Percentiles rank a stretch among this genome's conserved stretches.
phyloP scores from a whole-genome alignment of 64 coral and sea anemone species.

The Anthopleura sola region DNA sequence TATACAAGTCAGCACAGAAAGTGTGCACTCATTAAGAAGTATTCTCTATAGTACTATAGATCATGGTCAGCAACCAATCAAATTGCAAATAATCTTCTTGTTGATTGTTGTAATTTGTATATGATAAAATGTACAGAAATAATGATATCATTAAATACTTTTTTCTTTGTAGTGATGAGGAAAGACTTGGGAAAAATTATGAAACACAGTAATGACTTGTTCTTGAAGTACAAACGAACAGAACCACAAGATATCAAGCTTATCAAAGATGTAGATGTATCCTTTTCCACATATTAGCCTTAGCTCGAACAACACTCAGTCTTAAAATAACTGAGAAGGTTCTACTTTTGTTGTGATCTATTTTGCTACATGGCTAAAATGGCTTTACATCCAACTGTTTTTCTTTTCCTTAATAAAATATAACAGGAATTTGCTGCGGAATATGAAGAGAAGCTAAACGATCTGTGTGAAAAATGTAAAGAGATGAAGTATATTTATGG shows the following conservation, averaged over 20 bases:
- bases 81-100: too few relatives aligned
- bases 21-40: too few relatives aligned
- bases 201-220: conserved; percentile 77
- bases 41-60: too few relatives aligned
- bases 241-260: conserved; percentile 73
- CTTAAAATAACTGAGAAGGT: too few relatives aligned
- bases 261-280: conserved; percentile 86
- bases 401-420: not conserved
- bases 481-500: conserved; percentile 89
- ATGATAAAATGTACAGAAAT: too few relatives aligned
- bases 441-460: conserved; percentile 88
- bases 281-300: conserved; percentile 57
- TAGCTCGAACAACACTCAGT: too few relatives aligned
- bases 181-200: conserved; percentile 96
- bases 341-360: not conserved
- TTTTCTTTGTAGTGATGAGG: conserved; percentile 64
- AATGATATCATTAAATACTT: not conserved
- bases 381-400: too few relatives aligned
- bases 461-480: conserved; percentile 76
- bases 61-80: too few relatives aligned
- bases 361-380: too few relatives aligned
- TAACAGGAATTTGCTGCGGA: conserved; percentile 75
- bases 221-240: conserved; percentile 59
- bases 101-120: too few relatives aligned
- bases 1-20: too few relatives aligned